Evolutionary conservation across 2,113 vertebrate genomes (phyloP).

Genomic region (Octodon degus): DNA sequence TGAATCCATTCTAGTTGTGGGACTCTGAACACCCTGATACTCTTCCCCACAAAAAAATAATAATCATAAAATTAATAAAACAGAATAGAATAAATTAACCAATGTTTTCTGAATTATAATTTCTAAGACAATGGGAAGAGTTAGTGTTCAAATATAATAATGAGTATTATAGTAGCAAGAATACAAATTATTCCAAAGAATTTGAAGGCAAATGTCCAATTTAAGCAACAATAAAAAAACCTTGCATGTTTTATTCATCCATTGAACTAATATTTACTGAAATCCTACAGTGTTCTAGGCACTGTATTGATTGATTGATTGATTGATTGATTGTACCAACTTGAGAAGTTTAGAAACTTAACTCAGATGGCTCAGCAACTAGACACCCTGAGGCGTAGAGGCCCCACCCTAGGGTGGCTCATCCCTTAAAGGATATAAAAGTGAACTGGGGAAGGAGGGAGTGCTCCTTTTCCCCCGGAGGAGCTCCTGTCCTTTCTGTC

Average conservation of each 20-base stretch:
- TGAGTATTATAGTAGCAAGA: neutral
- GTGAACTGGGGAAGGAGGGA: no score
- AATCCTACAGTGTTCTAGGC: neutral
- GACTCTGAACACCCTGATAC: no score
- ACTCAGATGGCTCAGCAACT: no score
- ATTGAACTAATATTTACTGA: neutral
- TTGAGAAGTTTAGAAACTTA: no score
- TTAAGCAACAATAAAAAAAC: neutral
- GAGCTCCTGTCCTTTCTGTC: no score
- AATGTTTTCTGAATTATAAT: neutral
- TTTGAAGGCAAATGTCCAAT: neutral
- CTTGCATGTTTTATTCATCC: conserved; percentile 1
- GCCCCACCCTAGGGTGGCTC: no score
- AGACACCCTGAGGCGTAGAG: no score
- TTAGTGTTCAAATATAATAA: conserved; percentile 11
- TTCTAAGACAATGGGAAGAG: neutral
- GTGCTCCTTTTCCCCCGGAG: no score
- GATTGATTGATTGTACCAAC: no score
- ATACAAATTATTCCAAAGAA: conserved; percentile 21
- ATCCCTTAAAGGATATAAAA: no score
- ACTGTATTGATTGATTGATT: neutral
- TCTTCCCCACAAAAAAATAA: neutral
- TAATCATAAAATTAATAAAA: neutral
- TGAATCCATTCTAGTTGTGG: no score
- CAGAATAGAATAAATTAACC: neutral